Conservation (phyloP, 2,888 invertebrate species). For the Blastobasis lacticolella region DNA sequence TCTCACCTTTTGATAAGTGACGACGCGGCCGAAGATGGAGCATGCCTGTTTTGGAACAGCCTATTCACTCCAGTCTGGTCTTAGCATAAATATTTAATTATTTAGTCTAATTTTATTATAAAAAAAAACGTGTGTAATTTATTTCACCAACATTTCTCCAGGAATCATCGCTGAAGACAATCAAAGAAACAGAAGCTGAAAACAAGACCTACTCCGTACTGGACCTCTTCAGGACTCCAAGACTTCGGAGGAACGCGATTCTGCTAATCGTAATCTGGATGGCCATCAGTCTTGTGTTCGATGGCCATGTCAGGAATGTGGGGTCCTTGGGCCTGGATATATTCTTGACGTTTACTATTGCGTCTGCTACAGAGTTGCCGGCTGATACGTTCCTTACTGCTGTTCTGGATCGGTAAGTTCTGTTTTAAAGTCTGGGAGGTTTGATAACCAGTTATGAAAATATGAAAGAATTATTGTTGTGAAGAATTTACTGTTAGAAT, state of each 20-base stretch:
- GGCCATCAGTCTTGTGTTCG: slow-evolving; percentile 90
- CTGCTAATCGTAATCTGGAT: slow-evolving; percentile 90
- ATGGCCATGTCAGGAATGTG: slow-evolving; percentile 91
- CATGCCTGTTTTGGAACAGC: too few species aligned
- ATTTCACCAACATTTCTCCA: slow-evolving; percentile 22
- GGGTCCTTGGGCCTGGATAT: slow-evolving; percentile 87
- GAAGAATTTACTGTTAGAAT: too few species aligned
- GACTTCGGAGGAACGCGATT: slow-evolving; percentile 83
- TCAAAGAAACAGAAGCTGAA: slow-evolving; percentile 81
- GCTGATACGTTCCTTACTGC: slow-evolving; percentile 87
- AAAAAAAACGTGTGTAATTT: too few species aligned
- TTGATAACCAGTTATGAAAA: too few species aligned
- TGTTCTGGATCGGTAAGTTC: slow-evolving; percentile 75
- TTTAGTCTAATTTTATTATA: too few species aligned
- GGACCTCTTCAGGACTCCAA: slow-evolving; percentile 86
- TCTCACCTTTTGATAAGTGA: too few species aligned
- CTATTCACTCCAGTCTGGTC: too few species aligned
- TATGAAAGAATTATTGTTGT: too few species aligned
- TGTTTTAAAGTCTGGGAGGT: not conserved
- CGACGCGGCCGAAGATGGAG: too few species aligned
- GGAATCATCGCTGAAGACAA: slow-evolving; percentile 79
- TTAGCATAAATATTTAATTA: too few species aligned
- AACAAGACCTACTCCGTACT: slow-evolving; percentile 83
- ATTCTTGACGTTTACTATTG: slow-evolving; percentile 90
- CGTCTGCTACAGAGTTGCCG: slow-evolving; percentile 87